phyloP scores from a whole-genome alignment of 2,797 vertebrate genomes.

The Eulemur coronatus region DNA sequence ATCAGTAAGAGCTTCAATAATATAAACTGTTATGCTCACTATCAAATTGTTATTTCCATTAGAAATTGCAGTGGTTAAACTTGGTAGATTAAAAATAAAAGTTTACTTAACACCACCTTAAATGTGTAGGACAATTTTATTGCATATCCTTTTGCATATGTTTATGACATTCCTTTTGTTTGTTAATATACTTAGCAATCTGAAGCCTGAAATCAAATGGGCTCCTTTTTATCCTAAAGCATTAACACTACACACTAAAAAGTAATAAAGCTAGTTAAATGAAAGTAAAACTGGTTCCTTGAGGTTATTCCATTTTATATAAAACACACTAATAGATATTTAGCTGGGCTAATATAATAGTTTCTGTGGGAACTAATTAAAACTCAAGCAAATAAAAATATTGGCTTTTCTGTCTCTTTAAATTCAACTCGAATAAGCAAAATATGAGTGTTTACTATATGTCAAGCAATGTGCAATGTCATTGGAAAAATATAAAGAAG shows the following conservation, averaged over 20 bases:
- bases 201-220: neutral
- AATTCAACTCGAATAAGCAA: neutral
- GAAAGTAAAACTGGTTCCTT: neutral
- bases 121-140: neutral
- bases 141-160: neutral
- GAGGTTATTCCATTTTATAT: constrained; percentile 18
- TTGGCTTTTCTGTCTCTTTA: neutral
- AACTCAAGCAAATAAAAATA: constrained; percentile 35
- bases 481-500: neutral
- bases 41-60: neutral
- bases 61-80: neutral
- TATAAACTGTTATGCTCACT: neutral
- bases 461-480: neutral
- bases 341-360: neutral
- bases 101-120: neutral
- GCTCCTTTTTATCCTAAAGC: neutral
- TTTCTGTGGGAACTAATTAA: constrained; percentile 47
- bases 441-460: neutral
- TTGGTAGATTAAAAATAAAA: constrained; percentile 44
- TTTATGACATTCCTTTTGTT: neutral
- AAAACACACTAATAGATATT: neutral
- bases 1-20: neutral
- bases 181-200: constrained; percentile 13
- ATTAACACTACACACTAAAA: neutral
- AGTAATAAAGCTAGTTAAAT: constrained; percentile 40